Conservation (phyloP, 2,113 vertebrate species). For the Aplodontia rufa region DNA sequence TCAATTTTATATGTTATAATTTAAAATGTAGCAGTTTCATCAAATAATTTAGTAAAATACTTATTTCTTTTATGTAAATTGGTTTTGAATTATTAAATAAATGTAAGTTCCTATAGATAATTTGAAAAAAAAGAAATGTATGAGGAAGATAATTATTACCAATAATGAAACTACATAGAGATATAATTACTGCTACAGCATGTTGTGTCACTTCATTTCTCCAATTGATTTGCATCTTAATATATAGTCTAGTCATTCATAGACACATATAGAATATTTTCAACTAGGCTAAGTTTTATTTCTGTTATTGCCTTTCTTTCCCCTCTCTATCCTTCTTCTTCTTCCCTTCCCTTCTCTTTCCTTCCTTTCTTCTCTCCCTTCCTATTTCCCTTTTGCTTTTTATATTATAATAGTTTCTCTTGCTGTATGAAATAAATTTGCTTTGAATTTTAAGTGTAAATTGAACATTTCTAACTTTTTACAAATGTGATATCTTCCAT, state of each 20-base stretch:
- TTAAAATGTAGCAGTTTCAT: slow-evolving; percentile 7
- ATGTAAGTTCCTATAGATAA: neutral
- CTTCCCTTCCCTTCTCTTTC: too few species aligned
- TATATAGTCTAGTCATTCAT: neutral
- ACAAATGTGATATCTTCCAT: neutral
- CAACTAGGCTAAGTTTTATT: neutral
- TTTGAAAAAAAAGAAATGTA: neutral
- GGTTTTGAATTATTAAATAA: neutral
- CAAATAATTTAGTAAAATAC: neutral
- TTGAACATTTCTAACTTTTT: neutral
- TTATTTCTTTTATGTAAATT: neutral
- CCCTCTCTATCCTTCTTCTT: neutral
- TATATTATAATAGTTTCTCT: neutral
- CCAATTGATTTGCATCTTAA: neutral
- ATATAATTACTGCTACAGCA: neutral
- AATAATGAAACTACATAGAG: neutral
- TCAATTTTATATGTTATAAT: neutral
- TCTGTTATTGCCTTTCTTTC: neutral
- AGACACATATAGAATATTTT: neutral
- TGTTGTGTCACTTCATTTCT: neutral
- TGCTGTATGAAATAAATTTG: neutral
- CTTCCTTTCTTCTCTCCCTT: neutral
- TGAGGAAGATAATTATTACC: neutral
- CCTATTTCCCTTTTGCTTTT: neutral
- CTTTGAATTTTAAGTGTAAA: neutral